Base-by-base conservation (phyloP, 2,797 vertebrate genomes). In the Acomys russatus region DNA sequence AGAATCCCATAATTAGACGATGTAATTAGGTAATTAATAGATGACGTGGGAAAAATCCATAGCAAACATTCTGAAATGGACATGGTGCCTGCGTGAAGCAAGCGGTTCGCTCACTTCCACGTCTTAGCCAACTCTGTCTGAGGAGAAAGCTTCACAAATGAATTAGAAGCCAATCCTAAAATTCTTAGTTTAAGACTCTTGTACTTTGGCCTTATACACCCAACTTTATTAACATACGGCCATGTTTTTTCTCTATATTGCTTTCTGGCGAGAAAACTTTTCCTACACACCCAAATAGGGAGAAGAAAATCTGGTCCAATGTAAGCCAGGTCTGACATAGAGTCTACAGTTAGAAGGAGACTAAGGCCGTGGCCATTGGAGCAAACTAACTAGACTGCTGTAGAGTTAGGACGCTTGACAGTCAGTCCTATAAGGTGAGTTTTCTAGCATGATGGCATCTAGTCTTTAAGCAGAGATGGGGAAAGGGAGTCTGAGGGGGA, bases 1-100 rank as follows among this genome's bases (percentile, higher is more conserved):
- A 97, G 98, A 98, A 98, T 98, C 98, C 98, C 98, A 98, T 98
- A 98, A 98, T 98, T 98, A 98, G 98, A 97, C 94, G 92, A 98
- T 98, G 98, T 98, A 98, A 98, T 98, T 98, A 98, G 98, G 98
- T 98, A 98, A 98, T 98, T 98, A 98, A 98, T 98, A 98, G 98
- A 98, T 98, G 98, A 98, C 97, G 98, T 97, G 98, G 98, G 98
- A 97, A 98, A 98, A 98, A 98, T 98, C 98, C 97, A 97, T 97
- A 97, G 98, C 97, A 98, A 98, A 98, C 98, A 97, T 98, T 97
- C 97, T 91, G 97, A 98, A 98, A 97, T 98, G 98, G 98, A 98
- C 98, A 94, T 51, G 87, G 76, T 0, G 76, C 25, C 90, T 71
- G 70, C 54, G 23, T 0, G 30, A 89, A 88, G 89, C 73, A 71